phyloP scores from a whole-genome alignment of 1,140 invertebrate species.

The Argopecten irradians region DNA sequence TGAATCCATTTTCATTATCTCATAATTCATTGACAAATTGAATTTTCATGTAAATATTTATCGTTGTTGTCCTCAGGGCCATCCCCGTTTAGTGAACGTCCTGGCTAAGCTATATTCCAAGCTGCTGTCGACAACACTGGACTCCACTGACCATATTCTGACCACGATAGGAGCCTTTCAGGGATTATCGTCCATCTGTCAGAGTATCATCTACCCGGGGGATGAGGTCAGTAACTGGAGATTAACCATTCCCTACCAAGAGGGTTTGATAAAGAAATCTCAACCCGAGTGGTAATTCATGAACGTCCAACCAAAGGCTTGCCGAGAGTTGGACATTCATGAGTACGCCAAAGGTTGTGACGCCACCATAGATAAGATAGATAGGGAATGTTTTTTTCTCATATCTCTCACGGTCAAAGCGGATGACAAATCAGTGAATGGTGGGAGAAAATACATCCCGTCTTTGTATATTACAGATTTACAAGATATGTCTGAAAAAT shows the following conservation, averaged over 20 bases:
- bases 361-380: slow-evolving; percentile 87
- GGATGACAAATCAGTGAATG: no score
- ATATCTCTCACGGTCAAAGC: slow-evolving; percentile 50
- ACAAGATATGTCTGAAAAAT: not conserved
- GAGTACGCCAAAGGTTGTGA: slow-evolving; percentile 98
- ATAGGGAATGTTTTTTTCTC: slow-evolving; percentile 88
- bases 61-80: no score
- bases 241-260: not conserved
- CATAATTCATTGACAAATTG: no score
- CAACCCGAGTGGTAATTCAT: no score
- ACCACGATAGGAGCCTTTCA: slow-evolving; percentile 96
- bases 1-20: no score
- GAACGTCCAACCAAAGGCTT: no score
- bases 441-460: no score
- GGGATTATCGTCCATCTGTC: slow-evolving; percentile 83
- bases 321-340: no score
- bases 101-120: slow-evolving; percentile 90
- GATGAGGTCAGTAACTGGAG: slow-evolving; percentile 82
- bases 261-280: not conserved
- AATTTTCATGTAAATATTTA: no score
- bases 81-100: slow-evolving; percentile 90
- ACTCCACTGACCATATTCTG: slow-evolving; percentile 89
- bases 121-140: slow-evolving; percentile 84
- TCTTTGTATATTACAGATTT: not conserved
- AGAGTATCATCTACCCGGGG: slow-evolving; percentile 88